Evolutionary conservation across 2,113 vertebrate species (phyloP).

Genomic region (Neomonachus schauinslandi): DNA sequence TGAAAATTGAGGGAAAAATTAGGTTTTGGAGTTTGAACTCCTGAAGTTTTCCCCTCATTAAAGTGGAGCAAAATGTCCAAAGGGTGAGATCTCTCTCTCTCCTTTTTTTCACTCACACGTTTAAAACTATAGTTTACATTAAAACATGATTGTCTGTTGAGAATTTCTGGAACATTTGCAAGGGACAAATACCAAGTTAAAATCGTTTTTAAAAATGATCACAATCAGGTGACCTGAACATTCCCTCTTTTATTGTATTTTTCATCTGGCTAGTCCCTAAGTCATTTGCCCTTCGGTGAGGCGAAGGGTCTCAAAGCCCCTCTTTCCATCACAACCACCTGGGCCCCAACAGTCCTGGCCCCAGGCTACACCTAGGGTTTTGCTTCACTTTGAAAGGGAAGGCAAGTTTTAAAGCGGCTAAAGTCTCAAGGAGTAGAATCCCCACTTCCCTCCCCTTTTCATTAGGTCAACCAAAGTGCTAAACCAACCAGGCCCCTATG

Average conservation of each 20-base stretch:
- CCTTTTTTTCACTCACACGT: not conserved
- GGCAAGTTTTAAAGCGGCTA: not conserved
- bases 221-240: not conserved
- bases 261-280: not conserved
- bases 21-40: not conserved
- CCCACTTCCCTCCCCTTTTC: fast-evolving
- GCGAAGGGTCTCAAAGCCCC: not conserved
- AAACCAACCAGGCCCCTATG: not conserved
- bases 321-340: not conserved
- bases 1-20: slow-evolving; percentile 20
- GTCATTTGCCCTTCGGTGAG: not conserved
- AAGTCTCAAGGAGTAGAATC: not conserved
- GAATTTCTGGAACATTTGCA: slow-evolving; percentile 38
- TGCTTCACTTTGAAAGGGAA: not conserved
- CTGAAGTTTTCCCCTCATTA: not conserved
- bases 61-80: not conserved
- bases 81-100: not conserved
- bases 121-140: slow-evolving; percentile 6
- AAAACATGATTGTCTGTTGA: not conserved
- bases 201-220: slow-evolving; percentile 47
- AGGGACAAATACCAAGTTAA: slow-evolving; percentile 47
- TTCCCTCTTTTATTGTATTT: not conserved
- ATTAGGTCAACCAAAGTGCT: not conserved
- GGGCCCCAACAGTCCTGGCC: not conserved
- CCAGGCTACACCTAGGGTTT: not conserved